These are phyloP conservation scores for Pandion haliaetus DNA, from an alignment of 2,113 vertebrate species.

Conservation along the genomic window DNA sequence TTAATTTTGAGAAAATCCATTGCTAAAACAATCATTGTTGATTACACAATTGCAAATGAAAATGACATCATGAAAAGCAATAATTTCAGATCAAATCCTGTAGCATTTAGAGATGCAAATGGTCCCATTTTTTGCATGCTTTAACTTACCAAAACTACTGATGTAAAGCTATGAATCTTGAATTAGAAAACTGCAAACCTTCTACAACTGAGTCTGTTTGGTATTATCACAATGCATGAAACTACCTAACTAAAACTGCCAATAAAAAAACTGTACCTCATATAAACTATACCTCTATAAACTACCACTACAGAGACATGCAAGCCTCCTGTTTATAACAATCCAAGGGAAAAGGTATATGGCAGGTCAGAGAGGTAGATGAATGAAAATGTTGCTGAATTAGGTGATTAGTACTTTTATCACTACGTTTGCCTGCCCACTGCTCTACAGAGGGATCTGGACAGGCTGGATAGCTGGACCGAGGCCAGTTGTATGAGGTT, in stretches of 20 bases:
- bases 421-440: not conserved
- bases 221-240: not conserved
- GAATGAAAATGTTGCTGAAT: not conserved
- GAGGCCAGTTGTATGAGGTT: too few relatives aligned
- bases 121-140: not conserved
- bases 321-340: not conserved
- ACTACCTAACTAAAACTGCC: not conserved
- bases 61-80: not conserved
- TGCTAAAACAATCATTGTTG: not conserved
- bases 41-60: not conserved
- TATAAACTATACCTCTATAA: not conserved
- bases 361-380: not conserved
- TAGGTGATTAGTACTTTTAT: not conserved
- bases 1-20: not conserved
- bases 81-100: not conserved
- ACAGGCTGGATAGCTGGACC: too few relatives aligned
- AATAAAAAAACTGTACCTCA: not conserved
- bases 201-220: not conserved
- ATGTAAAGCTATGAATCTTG: not conserved
- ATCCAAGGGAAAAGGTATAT: not conserved
- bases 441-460: too few relatives aligned
- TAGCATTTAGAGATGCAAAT: not conserved
- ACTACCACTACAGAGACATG: accelerated
- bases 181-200: not conserved
- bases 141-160: not conserved